Evolutionary conservation across 2,888 invertebrate species (phyloP).

Genomic region (Harpalus rufipes): DNA sequence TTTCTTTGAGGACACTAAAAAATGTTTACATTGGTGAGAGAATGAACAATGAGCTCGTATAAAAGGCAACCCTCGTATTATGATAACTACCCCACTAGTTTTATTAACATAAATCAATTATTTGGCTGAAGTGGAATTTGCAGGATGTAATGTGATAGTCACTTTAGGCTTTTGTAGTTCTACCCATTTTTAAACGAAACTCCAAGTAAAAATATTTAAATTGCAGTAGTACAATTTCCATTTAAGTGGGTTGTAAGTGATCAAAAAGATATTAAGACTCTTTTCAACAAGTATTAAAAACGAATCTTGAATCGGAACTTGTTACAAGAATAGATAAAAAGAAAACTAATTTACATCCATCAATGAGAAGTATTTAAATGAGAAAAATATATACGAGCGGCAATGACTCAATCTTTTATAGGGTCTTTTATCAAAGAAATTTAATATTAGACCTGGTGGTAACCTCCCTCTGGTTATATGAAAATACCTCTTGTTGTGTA

Average conservation of each 20-base stretch:
- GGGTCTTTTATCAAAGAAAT: slow-evolving; percentile 66
- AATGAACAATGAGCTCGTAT: too few species aligned
- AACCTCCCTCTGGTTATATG: slow-evolving; percentile 57
- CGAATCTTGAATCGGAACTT: slow-evolving; percentile 44
- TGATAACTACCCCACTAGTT: too few species aligned
- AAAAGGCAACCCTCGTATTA: too few species aligned
- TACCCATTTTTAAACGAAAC: not conserved
- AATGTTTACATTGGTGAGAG: too few species aligned
- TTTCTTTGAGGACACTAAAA: too few species aligned
- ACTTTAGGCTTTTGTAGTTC: not conserved
- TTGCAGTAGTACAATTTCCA: slow-evolving; percentile 34
- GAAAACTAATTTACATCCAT: slow-evolving; percentile 59
- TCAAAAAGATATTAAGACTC: slow-evolving; percentile 48
- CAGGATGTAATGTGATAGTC: too few species aligned
- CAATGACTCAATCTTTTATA: slow-evolving; percentile 55
- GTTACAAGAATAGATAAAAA: slow-evolving; percentile 50
- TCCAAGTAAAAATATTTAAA: slow-evolving; percentile 23
- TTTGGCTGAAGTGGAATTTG: too few species aligned
- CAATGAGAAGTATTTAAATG: slow-evolving; percentile 58
- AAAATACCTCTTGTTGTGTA: slow-evolving; percentile 66
- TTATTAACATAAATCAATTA: too few species aligned
- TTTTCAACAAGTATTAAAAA: slow-evolving; percentile 42
- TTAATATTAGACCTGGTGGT: slow-evolving; percentile 58
- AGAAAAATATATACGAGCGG: slow-evolving; percentile 25
- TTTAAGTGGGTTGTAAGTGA: not conserved